Base-by-base conservation (phyloP, 2,113 vertebrate genomes). In the Tor tambroides region DNA sequence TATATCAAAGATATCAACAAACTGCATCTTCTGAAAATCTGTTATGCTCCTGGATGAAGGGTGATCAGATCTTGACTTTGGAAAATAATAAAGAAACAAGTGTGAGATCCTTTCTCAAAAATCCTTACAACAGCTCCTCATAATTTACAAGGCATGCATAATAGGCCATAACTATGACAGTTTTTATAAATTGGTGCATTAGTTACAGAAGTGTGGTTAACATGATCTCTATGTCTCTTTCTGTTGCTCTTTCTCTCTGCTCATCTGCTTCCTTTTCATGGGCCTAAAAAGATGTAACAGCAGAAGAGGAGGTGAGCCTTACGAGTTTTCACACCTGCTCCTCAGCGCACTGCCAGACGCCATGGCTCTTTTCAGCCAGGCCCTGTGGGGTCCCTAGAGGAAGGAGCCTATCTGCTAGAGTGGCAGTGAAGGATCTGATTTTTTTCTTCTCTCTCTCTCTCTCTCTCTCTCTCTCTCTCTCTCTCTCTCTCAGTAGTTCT, bases 291-390 rank as follows among this genome's bases (percentile, higher is more conserved):
- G 91, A 94, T 90, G 91, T 91, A 94, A 95, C 92, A 93, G 94
- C 93, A 93, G 90, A 91, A 91, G 92, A 93, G 92, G 76, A 80
- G 28, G 71, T 90, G 91, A 92, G 92, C 88, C 88, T 87, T 87
- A 82, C 75, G 89, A 93, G 92, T 92, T 93, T 92, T 94, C 93
- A 95, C 94, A 95, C 94, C 94, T 95, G 94, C 94, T 94, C 91
- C 93, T 91, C 86, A 80, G 89, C 65, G 86, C 89, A 43, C 54
- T 51, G 88, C 90, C 92, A 92, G 89, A 92, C 90, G 85, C 72
- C 65, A 38, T 91, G 86, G 92, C 89, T 93, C 93, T 92, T 94
- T 92, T 92, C 91, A 92, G 89, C 90, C 87, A 88, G 72, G 83
- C 88, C 89, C 91, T 49, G 86, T 88, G 84, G 85, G 81, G 54